Conservation (phyloP, 1,140 invertebrate species). For the Hycleus phaleratus region DNA sequence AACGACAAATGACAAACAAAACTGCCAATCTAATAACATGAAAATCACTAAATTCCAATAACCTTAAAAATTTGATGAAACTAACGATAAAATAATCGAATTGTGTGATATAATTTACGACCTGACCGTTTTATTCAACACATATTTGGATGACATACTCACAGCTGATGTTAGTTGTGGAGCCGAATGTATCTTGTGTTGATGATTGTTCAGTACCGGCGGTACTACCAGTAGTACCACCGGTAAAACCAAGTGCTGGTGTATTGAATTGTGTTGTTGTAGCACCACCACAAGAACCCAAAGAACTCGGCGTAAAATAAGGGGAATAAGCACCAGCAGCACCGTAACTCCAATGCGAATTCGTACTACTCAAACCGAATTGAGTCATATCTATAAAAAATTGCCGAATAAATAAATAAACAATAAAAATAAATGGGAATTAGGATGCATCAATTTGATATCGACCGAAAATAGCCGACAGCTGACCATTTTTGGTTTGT, state of each 20-base stretch:
- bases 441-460: slow-evolving; percentile 5
- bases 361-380: slow-evolving; percentile 67
- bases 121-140: no score
- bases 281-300: slow-evolving; percentile 58
- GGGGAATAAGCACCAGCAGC: slow-evolving; percentile 73
- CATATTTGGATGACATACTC: slow-evolving; percentile 24
- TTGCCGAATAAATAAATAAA: not conserved
- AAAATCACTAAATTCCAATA: no score
- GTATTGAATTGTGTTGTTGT: slow-evolving; percentile 56
- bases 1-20: no score
- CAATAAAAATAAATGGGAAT: slow-evolving; percentile 12
- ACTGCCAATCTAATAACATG: no score
- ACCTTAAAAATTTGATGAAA: no score
- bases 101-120: no score
- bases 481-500: not conserved
- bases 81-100: no score
- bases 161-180: slow-evolving; percentile 38
- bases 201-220: slow-evolving; percentile 54
- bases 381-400: slow-evolving; percentile 61
- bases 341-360: slow-evolving; percentile 75
- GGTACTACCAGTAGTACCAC: slow-evolving; percentile 42
- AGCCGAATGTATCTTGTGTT: slow-evolving; percentile 55
- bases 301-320: slow-evolving; percentile 60
- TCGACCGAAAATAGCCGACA: not conserved
- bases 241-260: slow-evolving; percentile 54